Evolutionary conservation across 2,888 invertebrate species (phyloP), one percentile per base, ranked within the genome.

Genomic region (Schizaphis graminum): DNA sequence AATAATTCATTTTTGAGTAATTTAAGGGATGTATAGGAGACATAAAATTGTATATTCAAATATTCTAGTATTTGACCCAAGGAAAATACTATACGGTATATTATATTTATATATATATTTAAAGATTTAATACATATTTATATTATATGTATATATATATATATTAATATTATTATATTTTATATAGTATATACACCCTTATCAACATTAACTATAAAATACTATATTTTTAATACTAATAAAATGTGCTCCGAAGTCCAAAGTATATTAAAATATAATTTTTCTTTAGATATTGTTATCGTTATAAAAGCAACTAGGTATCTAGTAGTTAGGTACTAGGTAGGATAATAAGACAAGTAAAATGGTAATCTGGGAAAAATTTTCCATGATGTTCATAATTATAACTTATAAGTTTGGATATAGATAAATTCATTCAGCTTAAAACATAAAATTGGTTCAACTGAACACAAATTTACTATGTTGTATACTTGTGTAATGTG

Each of bases 1-100:
- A 67, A 67, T 67, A 67, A 67, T 67, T 67, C 67, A n/a, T 67
- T 67, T 67, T 13, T 67, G 67, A n/a, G n/a, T n/a, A n/a, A 67
- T 67, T n/a, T 67, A 67, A 67, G 67, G 61, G 67, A 41, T 21
- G 35, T 77, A 35, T 21, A 35, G 35, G 8, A 77, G 21, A 35
- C 35, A 77, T 77, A 35, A 77, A 35, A 77, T 41, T 77, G 21
- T 77, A 77, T 35, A 16, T 53, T 53, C 16, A 16, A 16, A 53
- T 53, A 35, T 77, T 77, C 21, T 21, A 77, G 35, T 35, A 77
- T 77, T 77, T 77, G 77, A 77, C 77, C 77, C 35, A 35, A 77
- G 77, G 35, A 77, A 77, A 35, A 77, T 35, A 35, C 3, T 77
- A 35, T 77, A 77, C 8, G 8, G 67, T 35, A 41, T 41, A 77